A percentile compares a stretch with the other conserved stretches of the same genome.
Conservation (phyloP, 1,140 invertebrate genomes). For the Zeugodacus cucurbitae region DNA sequence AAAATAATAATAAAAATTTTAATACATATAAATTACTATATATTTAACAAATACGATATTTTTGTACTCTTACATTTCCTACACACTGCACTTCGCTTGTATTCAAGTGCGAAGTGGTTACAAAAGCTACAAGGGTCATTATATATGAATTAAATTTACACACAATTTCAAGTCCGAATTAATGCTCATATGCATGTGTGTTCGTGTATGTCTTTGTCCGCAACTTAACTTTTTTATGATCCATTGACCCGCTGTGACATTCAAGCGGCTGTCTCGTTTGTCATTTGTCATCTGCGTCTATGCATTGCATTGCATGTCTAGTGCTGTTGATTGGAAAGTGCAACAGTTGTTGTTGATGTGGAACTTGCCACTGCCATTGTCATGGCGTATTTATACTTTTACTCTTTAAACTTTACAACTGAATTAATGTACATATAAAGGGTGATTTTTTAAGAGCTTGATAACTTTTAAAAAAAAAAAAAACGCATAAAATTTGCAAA, state of each 20-base stretch:
- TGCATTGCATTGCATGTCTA: background rate
- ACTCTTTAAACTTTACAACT: background rate
- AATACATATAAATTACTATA: background rate
- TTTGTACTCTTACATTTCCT: background rate
- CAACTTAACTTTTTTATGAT: constrained; percentile 32
- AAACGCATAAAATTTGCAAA: too few relatives aligned
- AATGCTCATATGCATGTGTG: background rate
- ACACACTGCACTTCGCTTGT: background rate
- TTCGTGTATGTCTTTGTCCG: background rate
- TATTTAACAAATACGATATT: background rate
- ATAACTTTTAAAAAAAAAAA: too few relatives aligned
- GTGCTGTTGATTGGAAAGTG: background rate
- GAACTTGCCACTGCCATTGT: background rate
- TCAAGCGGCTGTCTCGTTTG: background rate
- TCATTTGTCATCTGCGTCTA: background rate
- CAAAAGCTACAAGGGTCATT: background rate
- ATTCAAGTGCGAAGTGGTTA: background rate
- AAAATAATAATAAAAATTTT: background rate
- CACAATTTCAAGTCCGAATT: background rate
- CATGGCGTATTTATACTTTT: background rate
- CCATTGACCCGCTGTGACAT: constrained; percentile 40
- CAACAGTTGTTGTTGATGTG: background rate
- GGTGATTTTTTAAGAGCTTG: too few relatives aligned
- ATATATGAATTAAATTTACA: background rate
- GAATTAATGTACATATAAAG: background rate